Percentiles rank a stretch among this genome's conserved stretches.
Conservation (phyloP, 2,888 invertebrate genomes). For the Uloborus plumipes region DNA sequence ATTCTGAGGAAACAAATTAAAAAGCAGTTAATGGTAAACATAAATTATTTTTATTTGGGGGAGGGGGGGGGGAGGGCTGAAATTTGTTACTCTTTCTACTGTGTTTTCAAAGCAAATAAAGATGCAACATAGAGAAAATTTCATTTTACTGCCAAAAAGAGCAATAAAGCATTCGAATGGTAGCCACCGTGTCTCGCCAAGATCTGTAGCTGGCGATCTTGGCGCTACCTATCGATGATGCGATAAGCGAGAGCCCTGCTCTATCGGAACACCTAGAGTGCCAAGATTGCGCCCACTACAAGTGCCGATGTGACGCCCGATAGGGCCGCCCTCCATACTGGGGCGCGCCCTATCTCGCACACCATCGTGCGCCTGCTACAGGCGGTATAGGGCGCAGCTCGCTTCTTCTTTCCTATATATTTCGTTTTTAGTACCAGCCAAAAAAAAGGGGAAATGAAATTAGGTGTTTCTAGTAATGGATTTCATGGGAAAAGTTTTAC, state of each 20-base stretch:
- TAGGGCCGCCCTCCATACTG: conserved; percentile 21
- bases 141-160: neutral
- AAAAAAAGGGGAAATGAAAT: too few species aligned
- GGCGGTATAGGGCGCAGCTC: conserved; percentile 5
- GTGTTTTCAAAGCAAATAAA: too few species aligned
- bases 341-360: neutral
- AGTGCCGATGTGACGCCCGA: conserved; percentile 27
- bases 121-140: too few species aligned
- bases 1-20: too few species aligned
- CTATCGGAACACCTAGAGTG: conserved; percentile 53
- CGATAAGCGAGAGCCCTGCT: conserved; percentile 8
- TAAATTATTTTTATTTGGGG: too few species aligned
- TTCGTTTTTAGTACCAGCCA: too few species aligned
- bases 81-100: too few species aligned
- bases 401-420: conserved; percentile 2
- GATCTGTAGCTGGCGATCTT: conserved; percentile 19
- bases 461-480: too few species aligned
- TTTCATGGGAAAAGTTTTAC: too few species aligned
- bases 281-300: conserved; percentile 27
- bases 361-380: neutral
- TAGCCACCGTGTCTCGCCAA: neutral
- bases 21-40: too few species aligned
- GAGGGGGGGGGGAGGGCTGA: too few species aligned
- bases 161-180: neutral
- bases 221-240: conserved; percentile 28